Percentiles rank a stretch among this genome's conserved stretches.
Evolutionary conservation across 2,888 invertebrate species (phyloP).

Genomic region (Parthenolecanium corni): DNA sequence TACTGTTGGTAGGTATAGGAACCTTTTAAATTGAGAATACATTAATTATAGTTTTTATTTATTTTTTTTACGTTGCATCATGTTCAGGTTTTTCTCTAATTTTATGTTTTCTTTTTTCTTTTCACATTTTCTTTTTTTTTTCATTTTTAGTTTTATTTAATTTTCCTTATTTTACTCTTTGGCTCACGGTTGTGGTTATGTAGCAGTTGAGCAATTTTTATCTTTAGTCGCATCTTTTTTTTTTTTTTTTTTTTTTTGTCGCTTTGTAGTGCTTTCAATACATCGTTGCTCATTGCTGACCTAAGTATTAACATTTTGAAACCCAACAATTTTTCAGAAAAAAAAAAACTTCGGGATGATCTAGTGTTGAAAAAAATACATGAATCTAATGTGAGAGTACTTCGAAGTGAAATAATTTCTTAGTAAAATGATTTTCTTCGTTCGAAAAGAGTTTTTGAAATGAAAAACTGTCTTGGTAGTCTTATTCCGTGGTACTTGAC

Average conservation of each 20-base stretch:
- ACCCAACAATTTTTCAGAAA: neutral
- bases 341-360: too few species aligned
- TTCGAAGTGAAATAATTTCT: too few species aligned
- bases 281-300: too few species aligned
- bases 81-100: neutral
- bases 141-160: neutral
- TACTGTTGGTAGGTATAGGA: constrained; percentile 29
- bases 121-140: neutral
- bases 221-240: neutral
- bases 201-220: too few species aligned
- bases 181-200: neutral
- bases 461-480: too few species aligned
- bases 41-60: constrained; percentile 1
- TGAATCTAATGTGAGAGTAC: too few species aligned
- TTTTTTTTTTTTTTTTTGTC: neutral
- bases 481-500: too few species aligned
- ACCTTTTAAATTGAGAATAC: constrained; percentile 25
- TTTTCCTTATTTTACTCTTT: neutral
- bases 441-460: too few species aligned
- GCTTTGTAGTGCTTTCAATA: too few species aligned
- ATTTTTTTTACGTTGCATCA: neutral
- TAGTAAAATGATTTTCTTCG: too few species aligned
- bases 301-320: neutral
- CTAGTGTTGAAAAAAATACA: too few species aligned
- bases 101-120: neutral